A percentile compares a stretch with the other conserved stretches of the same genome.
Conservation (phyloP, 1,140 invertebrate species). For the Panagrolaimus sp. region DNA sequence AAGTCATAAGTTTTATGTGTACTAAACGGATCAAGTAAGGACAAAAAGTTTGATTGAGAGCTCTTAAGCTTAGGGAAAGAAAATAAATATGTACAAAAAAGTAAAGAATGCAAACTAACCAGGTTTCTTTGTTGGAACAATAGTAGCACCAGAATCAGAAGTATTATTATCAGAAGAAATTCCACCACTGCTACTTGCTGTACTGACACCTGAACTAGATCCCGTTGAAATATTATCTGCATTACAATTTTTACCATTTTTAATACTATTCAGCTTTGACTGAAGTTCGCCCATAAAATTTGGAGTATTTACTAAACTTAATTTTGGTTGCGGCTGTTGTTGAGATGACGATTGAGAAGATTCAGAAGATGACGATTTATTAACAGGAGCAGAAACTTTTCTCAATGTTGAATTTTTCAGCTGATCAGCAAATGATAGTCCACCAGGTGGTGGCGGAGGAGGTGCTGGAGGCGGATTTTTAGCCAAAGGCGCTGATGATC, state of each 20-base stretch:
- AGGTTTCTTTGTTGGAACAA: neutral
- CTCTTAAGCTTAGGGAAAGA: no score
- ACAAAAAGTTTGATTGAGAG: no score
- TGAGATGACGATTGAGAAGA: neutral
- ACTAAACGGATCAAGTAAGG: no score
- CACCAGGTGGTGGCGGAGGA: neutral
- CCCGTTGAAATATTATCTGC: neutral
- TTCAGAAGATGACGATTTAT: neutral
- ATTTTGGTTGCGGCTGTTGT: neutral
- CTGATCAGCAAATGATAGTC: neutral
- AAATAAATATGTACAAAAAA: neutral
- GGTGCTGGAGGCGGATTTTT: neutral
- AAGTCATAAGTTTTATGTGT: no score
- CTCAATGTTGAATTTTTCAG: neutral
- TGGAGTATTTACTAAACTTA: neutral
- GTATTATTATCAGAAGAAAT: neutral
- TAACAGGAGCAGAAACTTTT: neutral
- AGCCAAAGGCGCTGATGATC: neutral
- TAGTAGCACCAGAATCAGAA: neutral
- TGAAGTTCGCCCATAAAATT: neutral
- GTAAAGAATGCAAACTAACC: constrained; percentile 11
- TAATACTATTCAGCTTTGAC: neutral
- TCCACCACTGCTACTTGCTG: neutral
- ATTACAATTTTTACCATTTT: neutral
- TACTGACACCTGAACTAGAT: neutral